phyloP scores from a whole-genome alignment of 1,140 invertebrate genomes.

The Xylocopa sonorina region DNA sequence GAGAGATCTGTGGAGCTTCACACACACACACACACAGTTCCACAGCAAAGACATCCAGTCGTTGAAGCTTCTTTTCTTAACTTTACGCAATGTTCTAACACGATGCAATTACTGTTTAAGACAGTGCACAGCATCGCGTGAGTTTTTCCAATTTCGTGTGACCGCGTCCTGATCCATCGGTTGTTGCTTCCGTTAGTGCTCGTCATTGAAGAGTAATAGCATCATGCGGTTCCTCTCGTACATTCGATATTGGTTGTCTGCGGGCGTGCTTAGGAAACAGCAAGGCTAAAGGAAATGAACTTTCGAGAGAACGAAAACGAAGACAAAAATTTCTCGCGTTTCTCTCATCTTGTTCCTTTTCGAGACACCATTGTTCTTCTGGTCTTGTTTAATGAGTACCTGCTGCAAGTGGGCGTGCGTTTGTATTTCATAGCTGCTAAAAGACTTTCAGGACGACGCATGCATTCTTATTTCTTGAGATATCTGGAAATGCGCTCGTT shows the following conservation, averaged over 20 bases:
- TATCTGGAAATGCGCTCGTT: not conserved
- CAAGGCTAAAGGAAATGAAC: conserved; percentile 65
- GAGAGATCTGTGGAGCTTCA: no score
- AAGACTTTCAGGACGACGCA: not conserved
- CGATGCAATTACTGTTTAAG: no score
- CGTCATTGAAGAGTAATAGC: conserved; percentile 61
- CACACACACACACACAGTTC: no score
- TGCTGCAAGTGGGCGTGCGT: conserved; percentile 19
- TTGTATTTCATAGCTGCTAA: not conserved
- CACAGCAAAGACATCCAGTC: no score
- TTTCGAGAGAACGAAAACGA: conserved; percentile 47
- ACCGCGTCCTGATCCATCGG: conserved; percentile 8
- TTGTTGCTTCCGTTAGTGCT: conserved; percentile 35
- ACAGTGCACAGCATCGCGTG: no score
- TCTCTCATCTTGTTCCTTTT: conserved; percentile 21
- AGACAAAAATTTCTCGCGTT: conserved; percentile 49
- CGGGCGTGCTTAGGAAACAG: conserved; percentile 16
- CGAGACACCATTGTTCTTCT: conserved; percentile 42
- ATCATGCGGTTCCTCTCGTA: conserved; percentile 43
- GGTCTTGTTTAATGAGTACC: conserved; percentile 21
- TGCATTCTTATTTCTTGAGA: no score
- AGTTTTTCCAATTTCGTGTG: conserved; percentile 40
- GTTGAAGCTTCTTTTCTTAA: no score
- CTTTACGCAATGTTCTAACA: no score
- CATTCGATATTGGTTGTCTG: conserved; percentile 38